Percentiles rank a stretch among this genome's conserved stretches.
These are phyloP conservation scores for Ovibos moschatus DNA, from an alignment of 2,113 vertebrate species.

Conservation along the genomic window DNA sequence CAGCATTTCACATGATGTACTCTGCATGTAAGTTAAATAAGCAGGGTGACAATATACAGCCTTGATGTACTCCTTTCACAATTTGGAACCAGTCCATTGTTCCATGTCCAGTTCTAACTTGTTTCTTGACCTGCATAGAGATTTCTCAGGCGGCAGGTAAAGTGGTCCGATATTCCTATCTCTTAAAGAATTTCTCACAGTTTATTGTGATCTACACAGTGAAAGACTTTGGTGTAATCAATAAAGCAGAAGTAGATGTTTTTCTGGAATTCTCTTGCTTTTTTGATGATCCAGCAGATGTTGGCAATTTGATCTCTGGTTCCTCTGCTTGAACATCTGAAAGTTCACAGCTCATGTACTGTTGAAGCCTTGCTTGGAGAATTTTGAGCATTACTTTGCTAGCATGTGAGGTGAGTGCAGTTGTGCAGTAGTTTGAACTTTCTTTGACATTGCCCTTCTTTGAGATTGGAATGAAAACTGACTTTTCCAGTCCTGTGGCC, in stretches of 20 bases:
- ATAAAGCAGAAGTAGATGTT: not conserved
- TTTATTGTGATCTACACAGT: not conserved
- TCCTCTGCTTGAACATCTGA: not conserved
- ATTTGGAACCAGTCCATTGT: not conserved
- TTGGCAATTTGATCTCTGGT: not conserved
- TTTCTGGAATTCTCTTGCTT: not conserved
- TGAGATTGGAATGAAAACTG: not conserved
- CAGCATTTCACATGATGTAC: not conserved
- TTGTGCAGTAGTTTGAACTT: not conserved
- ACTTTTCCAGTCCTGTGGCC: not conserved
- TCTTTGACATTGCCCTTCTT: not conserved
- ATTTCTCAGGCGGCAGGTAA: not conserved
- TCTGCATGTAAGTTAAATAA: not conserved
- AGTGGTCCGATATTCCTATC: not conserved
- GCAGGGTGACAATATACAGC: not conserved
- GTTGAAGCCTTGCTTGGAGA: not conserved
- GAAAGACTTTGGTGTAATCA: not conserved
- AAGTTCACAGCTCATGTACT: not conserved
- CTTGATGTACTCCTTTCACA: not conserved
- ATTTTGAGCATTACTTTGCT: not conserved
- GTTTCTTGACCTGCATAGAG: not conserved
- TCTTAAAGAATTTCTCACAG: not conserved
- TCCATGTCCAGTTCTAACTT: not conserved
- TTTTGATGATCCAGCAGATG: not conserved
- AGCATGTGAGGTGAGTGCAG: not conserved